Base-by-base conservation (phyloP, 2,888 invertebrate genomes). In the Andrena marginata region DNA sequence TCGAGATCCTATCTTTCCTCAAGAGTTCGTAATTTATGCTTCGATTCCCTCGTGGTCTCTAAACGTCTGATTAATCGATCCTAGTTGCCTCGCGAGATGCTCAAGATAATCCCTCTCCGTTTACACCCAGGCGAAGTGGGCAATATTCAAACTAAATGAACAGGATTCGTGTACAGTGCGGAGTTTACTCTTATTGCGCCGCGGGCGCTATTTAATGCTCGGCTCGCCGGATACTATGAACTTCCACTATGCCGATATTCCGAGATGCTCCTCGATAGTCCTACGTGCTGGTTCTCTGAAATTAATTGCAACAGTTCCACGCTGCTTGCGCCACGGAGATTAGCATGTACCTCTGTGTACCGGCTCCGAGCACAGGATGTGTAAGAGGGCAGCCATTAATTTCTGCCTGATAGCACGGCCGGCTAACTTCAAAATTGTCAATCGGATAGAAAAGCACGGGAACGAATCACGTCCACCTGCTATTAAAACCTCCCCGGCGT, bases 261-360 rank as follows among this genome's bases (percentile, higher is more conserved):
- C 56, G 10, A 65, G 74, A 79, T 82, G 26, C 20, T 74, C 75
- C 23, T 35, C 71, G 75, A 75, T 72, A 71, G 51, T 42, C 59
- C 54, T n/a, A 33, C 78, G 60, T 79, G 79, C 82, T 59, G 82
- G 82, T 76, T 82, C 68, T 68, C 26, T 76, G 63, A 72, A 76
- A 82, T 80, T 76, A 82, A 82, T 80, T 80, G 71, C 82, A 73
- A 49, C 71, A 64, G 72, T 73, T 64, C 59, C n/a, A 62, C n/a
- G 42, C 63, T 80, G 26, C 75, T 80, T 76, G 59, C 70, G 23
- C 67, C 51, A 13, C 71, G 62, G 48, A 56, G 67, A 80, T 76
- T 82, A 72, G 75, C 71, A 71, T 72, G 62, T 48, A 64, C 62
- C 42, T 60, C 59, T 26, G 62, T 56, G 64, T 42, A 82, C 67